Evolutionary conservation across 2,113 vertebrate genomes (phyloP), one percentile per base, ranked within the genome.

Genomic region (Dunckerocampus dactyliophorus): DNA sequence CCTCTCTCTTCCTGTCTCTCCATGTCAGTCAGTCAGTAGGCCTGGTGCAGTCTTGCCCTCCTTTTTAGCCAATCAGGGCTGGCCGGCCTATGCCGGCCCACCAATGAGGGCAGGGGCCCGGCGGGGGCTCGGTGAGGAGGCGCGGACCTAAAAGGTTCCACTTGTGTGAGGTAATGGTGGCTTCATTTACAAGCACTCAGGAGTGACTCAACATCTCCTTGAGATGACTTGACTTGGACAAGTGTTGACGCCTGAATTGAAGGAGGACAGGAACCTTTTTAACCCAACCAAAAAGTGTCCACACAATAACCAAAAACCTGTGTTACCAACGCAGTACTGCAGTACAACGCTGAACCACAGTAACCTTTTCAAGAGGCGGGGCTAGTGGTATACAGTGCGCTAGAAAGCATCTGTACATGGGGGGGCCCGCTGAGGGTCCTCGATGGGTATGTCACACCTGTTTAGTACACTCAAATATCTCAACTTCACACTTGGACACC

Each of bases 31-130:
- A 69, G 72, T 82, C 70, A 82, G 83, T 79, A 65, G 79, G 72
- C 75, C 85, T 80, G 65, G 74, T 70, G 46, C 66, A 82, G 85
- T 76, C 86, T 72, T 88, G 88, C 81, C 87, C 89, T 87, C 70
- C 1, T 86, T 90, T 62, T 69, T 20, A 60, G 51, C 90, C 90
- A 90, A 89, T 90, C 68, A 15, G 8, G 43, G 16, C 10, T 46
- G 0, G 7, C 59, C 62, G 67, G 24, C 62, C 24, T 45, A 28
- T 45, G 46, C 37, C 10, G 1, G 47, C 42, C 6, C 57, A 16
- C 88, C 89, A 92, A 89, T 90, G 58, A 68, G 66, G 6, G 2
- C 7, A 0, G 11, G 15, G 57, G 60, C 24, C 56, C 19, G 49
- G 16, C 65, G 69, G 85, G 75, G 89, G 88, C 77, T 89, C 42